Base-by-base conservation (phyloP, 35 echinoderm and acorn worm species). In the Strongylocentrotus purpuratus region DNA sequence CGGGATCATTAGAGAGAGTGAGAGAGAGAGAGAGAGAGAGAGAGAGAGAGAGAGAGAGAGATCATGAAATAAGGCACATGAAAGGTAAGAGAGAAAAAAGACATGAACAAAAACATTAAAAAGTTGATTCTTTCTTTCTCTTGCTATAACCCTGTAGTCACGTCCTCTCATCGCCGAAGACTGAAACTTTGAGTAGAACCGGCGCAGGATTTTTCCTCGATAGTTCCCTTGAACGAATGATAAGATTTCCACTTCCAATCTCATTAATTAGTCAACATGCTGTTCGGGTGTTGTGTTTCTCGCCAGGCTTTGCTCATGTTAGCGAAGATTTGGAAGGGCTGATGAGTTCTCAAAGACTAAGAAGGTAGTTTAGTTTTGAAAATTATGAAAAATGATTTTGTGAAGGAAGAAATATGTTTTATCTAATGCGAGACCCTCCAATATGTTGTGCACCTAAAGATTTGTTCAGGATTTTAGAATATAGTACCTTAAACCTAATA, bases 161-260 rank as follows among this genome's bases (percentile, higher is more conserved):
- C 91, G 48, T 93, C 91, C 48, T 93, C 48, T 47, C 91, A 93
- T 18, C 32, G 45, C 31, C 31, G 91, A 58, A 58, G 91, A 93
- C 33, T 93, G 91, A 93, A 46, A 93, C 31, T 50, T 93, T 93
- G 91, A 93, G 91, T 48, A 93, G 48, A 93, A 93, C 91, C 91
- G 91, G 91, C 91, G 91, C 48, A 93, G 91, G 91, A 48, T 48
- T 93, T 58, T 58, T 93, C 91, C 91, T 91, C 48, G 17, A 58
- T 93, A 31, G 91, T 93, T 93, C 91, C 91, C 46, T 50, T 13
- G 33, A 58, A 89, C 65, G 65, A 93, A 93, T 58, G 91, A 93
- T 46, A 93, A 93, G 91, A 93, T 93, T 93, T 93, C 91, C 91
- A 93, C 46, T 48, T 93, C 91, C 91, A 93, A 93, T 93, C 91